Conservation (phyloP, 2,113 vertebrate species). For the Noturus placidus region DNA sequence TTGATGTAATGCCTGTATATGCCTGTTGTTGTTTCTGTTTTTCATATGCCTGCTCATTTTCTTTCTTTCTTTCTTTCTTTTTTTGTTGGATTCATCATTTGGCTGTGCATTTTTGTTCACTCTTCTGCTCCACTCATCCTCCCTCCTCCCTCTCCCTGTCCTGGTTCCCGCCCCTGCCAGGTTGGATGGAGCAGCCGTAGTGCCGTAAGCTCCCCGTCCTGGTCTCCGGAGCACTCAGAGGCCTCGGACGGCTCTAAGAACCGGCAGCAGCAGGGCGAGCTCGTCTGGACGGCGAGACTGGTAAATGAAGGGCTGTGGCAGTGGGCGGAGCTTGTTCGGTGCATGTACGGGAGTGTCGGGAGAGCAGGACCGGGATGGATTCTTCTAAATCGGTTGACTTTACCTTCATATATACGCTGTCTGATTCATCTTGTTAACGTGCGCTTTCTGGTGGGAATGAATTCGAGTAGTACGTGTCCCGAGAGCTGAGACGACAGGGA, state of each 20-base stretch:
- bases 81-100: slow-evolving; percentile 68
- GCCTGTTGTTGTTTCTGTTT: slow-evolving; percentile 35
- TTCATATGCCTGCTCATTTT: slow-evolving; percentile 58
- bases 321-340: slow-evolving; percentile 12
- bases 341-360: too few relatives aligned
- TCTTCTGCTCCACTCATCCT: slow-evolving; percentile 52
- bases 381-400: neutral
- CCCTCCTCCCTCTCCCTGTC: slow-evolving; percentile 58
- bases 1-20: slow-evolving; percentile 33
- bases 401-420: neutral
- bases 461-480: neutral
- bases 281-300: slow-evolving; percentile 96
- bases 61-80: slow-evolving; percentile 18
- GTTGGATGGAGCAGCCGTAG: slow-evolving; percentile 92
- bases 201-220: slow-evolving; percentile 89
- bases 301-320: slow-evolving; percentile 83
- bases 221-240: slow-evolving; percentile 90
- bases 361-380: too few relatives aligned
- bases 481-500: neutral
- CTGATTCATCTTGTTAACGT: neutral
- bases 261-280: slow-evolving; percentile 82
- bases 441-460: neutral
- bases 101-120: slow-evolving; percentile 74
- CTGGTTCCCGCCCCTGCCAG: slow-evolving; percentile 83
- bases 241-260: slow-evolving; percentile 89